Evolutionary conservation across 2,888 invertebrate genomes (phyloP).

Genomic region (Acrocera orbiculus): DNA sequence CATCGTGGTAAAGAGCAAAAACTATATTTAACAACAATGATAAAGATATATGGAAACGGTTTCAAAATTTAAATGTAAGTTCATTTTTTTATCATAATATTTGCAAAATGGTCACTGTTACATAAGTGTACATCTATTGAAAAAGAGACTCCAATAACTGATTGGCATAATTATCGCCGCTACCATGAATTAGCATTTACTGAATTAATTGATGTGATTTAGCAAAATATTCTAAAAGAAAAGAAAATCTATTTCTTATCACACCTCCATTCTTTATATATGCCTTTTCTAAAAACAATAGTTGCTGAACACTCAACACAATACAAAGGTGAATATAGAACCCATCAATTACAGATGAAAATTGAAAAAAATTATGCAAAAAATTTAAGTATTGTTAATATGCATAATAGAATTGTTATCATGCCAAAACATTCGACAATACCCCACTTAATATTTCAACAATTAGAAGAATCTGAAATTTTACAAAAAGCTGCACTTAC

Average conservation of each 20-base stretch:
- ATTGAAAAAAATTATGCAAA: not conserved
- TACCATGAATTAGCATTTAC: not conserved
- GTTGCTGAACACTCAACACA: not conserved
- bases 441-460: not conserved
- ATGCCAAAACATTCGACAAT: not conserved
- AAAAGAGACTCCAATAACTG: not conserved
- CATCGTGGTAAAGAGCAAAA: too few species aligned
- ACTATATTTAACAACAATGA: too few species aligned
- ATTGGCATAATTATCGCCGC: not conserved
- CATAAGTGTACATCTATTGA: not conserved
- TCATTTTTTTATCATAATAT: not conserved
- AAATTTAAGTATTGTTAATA: not conserved
- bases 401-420: conserved; percentile 1
- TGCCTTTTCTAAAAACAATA: not conserved
- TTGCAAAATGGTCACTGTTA: not conserved
- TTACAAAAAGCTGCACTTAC: not conserved
- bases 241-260: not conserved
- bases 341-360: not conserved
- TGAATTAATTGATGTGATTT: not conserved
- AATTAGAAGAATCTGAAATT: conserved; percentile 1
- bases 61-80: not conserved
- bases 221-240: not conserved
- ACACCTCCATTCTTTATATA: not conserved
- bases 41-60: too few species aligned
- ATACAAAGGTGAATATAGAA: not conserved